Evolutionary conservation across 1,140 invertebrate genomes (phyloP).

Genomic region (Cyclina sinensis): DNA sequence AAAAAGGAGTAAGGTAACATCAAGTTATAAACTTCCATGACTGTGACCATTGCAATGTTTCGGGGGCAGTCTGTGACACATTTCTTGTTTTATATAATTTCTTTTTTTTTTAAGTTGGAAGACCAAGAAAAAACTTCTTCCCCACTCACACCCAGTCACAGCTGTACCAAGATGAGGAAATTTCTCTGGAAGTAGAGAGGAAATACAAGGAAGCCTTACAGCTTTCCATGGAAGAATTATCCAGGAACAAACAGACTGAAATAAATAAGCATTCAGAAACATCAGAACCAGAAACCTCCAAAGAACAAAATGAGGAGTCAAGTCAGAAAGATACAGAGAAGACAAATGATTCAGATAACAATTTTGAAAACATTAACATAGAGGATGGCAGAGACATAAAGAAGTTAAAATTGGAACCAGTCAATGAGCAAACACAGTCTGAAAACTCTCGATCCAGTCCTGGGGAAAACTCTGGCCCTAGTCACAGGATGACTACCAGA

Average conservation of each 20-base stretch:
- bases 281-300: background rate
- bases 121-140: slow-evolving; percentile 46
- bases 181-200: slow-evolving; percentile 10
- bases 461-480: background rate
- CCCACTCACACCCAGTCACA: background rate
- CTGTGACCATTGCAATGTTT: no score
- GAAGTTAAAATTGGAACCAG: background rate
- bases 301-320: background rate
- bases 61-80: no score
- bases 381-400: background rate
- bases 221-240: background rate
- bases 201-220: slow-evolving; percentile 33
- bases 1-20: no score
- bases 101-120: no score
- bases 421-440: background rate
- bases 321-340: background rate
- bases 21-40: no score
- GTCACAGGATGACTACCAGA: slow-evolving; percentile 17
- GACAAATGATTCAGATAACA: background rate
- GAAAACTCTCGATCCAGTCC: background rate
- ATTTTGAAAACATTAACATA: background rate
- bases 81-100: no score
- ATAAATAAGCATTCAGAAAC: background rate
- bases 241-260: background rate
- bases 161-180: background rate